phyloP scores from a whole-genome alignment of 2,113 vertebrate genomes.

The Eptesicus fuscus region DNA sequence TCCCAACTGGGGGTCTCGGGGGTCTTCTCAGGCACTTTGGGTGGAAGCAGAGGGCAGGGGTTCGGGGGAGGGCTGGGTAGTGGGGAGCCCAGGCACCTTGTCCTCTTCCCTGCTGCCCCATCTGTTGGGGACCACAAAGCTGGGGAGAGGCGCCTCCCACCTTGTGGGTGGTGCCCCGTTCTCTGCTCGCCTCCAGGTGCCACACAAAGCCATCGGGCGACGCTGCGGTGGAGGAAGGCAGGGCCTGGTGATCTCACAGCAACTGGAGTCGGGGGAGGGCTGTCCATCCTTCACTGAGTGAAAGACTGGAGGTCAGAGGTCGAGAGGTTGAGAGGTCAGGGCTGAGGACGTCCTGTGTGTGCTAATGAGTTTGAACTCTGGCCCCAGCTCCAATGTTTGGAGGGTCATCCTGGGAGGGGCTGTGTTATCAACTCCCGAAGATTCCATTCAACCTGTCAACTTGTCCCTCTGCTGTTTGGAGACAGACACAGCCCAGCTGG shows the following conservation, averaged over 20 bases:
- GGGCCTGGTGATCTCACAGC: background rate
- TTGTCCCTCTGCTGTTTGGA: background rate
- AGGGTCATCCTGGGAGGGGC: background rate
- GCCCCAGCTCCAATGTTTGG: background rate
- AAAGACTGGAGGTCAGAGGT: background rate
- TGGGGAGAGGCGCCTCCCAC: too few relatives aligned
- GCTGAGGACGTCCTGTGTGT: background rate
- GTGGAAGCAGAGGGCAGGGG: background rate
- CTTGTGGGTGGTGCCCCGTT: rapidly evolving
- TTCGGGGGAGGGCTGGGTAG: background rate
- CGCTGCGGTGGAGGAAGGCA: background rate
- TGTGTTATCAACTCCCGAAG: background rate
- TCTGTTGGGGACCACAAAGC: background rate
- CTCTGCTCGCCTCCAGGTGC: background rate
- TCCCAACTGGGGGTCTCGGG: background rate
- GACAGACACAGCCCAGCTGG: background rate
- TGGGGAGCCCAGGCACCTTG: background rate
- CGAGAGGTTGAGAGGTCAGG: background rate
- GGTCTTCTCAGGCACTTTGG: background rate
- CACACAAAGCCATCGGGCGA: rapidly evolving
- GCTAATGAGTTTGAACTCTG: background rate
- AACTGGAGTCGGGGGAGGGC: rapidly evolving
- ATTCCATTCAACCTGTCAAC: background rate
- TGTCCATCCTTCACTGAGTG: background rate
- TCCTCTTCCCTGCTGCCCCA: background rate